phyloP scores from a whole-genome alignment of 2,888 invertebrate genomes.

The Bombylius major region DNA sequence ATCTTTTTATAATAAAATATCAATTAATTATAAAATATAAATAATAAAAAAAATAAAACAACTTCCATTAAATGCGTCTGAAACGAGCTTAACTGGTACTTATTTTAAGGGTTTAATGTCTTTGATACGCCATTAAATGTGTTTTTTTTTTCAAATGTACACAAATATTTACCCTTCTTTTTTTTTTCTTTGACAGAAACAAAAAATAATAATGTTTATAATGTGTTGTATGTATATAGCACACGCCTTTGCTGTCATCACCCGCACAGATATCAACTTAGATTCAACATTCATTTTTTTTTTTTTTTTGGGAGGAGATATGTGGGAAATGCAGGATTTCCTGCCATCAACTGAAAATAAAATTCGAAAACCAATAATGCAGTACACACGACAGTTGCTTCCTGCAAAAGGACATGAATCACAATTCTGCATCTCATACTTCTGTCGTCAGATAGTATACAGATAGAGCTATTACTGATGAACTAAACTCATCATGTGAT shows the following conservation, averaged over 20 bases:
- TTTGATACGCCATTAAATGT: conserved; percentile 4
- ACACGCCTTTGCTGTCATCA: conserved; percentile 8
- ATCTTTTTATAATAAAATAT: too few species aligned
- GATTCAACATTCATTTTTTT: background rate
- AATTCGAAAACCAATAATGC: conserved; percentile 9
- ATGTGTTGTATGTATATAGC: background rate
- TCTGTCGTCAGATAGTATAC: conserved; percentile 27
- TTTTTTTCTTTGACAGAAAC: background rate
- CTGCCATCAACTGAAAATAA: conserved; percentile 4
- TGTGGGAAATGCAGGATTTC: background rate
- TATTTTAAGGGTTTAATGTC: conserved; percentile 10
- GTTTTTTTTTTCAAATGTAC: background rate
- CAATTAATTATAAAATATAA: too few species aligned
- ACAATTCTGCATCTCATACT: conserved; percentile 26
- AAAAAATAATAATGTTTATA: background rate
- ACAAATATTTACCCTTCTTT: conserved; percentile 8
- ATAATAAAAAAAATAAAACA: background rate
- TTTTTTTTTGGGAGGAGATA: background rate
- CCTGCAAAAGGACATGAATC: conserved; percentile 26
- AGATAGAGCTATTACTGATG: conserved; percentile 30
- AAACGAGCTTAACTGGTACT: conserved; percentile 7
- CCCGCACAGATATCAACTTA: background rate
- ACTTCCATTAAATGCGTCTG: conserved; percentile 3
- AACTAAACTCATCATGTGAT: conserved; percentile 10
- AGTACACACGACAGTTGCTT: conserved; percentile 6